Evolutionary conservation across 2,888 invertebrate species (phyloP).

Genomic region (Metallyticus violacea): DNA sequence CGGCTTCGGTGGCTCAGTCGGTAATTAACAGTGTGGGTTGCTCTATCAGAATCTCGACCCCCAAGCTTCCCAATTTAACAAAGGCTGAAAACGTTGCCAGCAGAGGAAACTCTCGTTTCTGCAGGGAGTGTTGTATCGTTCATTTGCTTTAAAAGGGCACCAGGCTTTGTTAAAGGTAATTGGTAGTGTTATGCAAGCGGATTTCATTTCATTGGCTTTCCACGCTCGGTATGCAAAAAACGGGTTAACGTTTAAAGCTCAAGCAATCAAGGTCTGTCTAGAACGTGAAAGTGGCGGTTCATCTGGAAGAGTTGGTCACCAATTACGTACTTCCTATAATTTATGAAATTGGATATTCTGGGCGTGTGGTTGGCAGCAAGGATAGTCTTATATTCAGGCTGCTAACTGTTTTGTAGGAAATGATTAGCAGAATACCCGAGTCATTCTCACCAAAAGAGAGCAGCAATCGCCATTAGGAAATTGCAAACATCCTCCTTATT

Average conservation of each 20-base stretch:
- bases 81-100: background rate
- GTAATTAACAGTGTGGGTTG: background rate
- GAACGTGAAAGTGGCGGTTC: too few relatives aligned
- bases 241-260: background rate
- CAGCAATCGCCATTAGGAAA: too few relatives aligned
- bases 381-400: too few relatives aligned
- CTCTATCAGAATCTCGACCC: background rate
- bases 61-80: background rate
- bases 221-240: background rate
- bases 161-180: background rate
- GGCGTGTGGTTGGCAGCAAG: background rate
- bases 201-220: too few relatives aligned
- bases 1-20: background rate
- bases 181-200: too few relatives aligned
- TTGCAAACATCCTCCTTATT: too few relatives aligned
- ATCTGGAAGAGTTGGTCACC: too few relatives aligned
- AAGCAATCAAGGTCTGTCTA: too few relatives aligned
- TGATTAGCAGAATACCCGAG: too few relatives aligned
- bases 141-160: background rate
- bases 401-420: too few relatives aligned
- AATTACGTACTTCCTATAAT: background rate
- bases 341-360: background rate
- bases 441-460: too few relatives aligned
- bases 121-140: background rate
- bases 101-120: background rate